Percentiles rank a stretch among this genome's conserved stretches.
Evolutionary conservation across 2,797 vertebrate genomes (phyloP).

Genomic region (Bryconaethiops microstoma): DNA sequence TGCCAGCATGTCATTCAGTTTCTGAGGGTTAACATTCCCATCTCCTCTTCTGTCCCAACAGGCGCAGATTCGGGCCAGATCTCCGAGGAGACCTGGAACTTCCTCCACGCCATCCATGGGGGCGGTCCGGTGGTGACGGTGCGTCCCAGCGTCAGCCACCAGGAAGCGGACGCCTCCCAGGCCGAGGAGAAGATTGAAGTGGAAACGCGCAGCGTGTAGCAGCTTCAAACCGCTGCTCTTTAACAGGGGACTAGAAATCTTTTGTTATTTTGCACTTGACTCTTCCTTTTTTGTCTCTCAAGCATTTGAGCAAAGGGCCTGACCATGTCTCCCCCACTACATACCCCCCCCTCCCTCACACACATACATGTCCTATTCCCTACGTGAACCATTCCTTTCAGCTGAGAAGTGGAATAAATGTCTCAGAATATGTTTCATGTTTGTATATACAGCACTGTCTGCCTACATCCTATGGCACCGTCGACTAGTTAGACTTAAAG

Average conservation of each 20-base stretch:
- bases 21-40: too few relatives aligned
- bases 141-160: constrained; percentile 85
- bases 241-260: constrained; percentile 57
- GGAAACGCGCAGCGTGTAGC: constrained; percentile 90
- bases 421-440: constrained; percentile 59
- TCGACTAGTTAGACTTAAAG: constrained; percentile 49
- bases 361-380: constrained; percentile 32
- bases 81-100: constrained; percentile 98
- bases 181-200: constrained; percentile 96
- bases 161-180: constrained; percentile 82
- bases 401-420: constrained; percentile 63
- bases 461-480: too few relatives aligned
- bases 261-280: constrained; percentile 80
- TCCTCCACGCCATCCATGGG: constrained; percentile 92
- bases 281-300: constrained; percentile 70
- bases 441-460: too few relatives aligned
- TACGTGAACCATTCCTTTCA: constrained; percentile 65
- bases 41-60: constrained; percentile 56
- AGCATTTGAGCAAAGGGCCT: constrained; percentile 80
- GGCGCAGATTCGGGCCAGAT: constrained; percentile 98
- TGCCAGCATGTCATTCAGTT: too few relatives aligned
- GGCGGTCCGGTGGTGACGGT: constrained; percentile 93
- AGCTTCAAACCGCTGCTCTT: constrained; percentile 23
- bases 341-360: not conserved
- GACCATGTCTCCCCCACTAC: constrained; percentile 50